A percentile compares a stretch with the other conserved stretches of the same genome.
Evolutionary conservation across 1,140 invertebrate genomes (phyloP).

Genomic region (Camponotus pennsylvanicus): DNA sequence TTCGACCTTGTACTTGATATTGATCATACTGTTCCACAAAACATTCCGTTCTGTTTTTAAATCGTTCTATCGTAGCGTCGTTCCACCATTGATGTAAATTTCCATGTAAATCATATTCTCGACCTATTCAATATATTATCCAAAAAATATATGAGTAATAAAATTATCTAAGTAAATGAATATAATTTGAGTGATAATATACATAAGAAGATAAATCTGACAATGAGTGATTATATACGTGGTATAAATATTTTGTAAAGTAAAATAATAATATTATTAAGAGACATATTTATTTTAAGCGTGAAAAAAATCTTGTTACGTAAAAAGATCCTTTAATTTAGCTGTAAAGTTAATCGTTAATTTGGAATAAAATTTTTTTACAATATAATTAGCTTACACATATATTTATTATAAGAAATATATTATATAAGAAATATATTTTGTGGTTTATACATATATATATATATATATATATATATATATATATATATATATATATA

Average conservation of each 20-base stretch:
- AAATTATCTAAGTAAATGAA: neutral
- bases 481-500: too few relatives aligned
- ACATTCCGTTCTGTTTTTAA: conserved; percentile 96
- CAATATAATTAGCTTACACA: neutral
- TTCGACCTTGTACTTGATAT: conserved; percentile 87
- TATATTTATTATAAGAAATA: neutral
- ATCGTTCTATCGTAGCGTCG: conserved; percentile 95
- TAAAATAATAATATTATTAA: neutral
- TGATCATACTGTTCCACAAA: conserved; percentile 96
- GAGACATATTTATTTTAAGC: neutral
- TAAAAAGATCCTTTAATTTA: neutral
- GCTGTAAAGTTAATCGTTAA: neutral
- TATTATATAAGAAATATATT: too few relatives aligned
- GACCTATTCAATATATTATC: conserved; percentile 84
- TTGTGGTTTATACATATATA: neutral
- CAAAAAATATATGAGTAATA: conserved; percentile 6
- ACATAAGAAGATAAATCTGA: neutral
- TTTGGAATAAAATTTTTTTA: neutral
- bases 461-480: too few relatives aligned
- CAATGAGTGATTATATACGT: too few relatives aligned
- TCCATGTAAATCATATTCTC: conserved; percentile 89
- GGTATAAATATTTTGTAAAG: neutral
- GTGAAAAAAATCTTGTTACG: too few relatives aligned
- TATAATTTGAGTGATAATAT: neutral
- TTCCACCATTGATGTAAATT: conserved; percentile 99